Conservation (phyloP, 37 sponge, comb jelly and placozoan genomes). For the Ephydatia muelleri region DNA sequence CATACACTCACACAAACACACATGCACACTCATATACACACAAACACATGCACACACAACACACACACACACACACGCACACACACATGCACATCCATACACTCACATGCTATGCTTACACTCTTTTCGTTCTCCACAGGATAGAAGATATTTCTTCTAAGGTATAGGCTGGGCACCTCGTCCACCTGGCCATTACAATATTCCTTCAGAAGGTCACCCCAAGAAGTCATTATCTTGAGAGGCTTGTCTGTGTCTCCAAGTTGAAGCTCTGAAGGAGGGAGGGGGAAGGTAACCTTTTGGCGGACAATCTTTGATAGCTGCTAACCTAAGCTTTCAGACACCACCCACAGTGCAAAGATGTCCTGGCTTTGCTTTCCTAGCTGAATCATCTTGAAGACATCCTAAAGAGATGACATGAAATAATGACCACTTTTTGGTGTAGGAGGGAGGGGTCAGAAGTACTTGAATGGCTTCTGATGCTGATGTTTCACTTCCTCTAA, state of each 20-base stretch:
- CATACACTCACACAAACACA: conserved; percentile 9
- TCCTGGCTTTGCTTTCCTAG: conserved; percentile 16
- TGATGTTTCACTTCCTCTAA: conserved; percentile 39
- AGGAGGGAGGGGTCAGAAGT: background rate
- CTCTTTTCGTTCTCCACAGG: conserved; percentile 28
- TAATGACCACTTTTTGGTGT: background rate
- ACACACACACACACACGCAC: conserved; percentile 19
- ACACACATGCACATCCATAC: conserved; percentile 24
- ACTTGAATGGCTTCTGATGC: conserved; percentile 41
- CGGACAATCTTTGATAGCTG: background rate
- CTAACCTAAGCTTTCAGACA: conserved; percentile 59
- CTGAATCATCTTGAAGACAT: conserved; percentile 21
- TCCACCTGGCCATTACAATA: conserved; percentile 9
- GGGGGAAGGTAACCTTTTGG: background rate
- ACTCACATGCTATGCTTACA: conserved; percentile 20
- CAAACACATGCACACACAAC: background rate
- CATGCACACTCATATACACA: background rate
- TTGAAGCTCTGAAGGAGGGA: conserved; percentile 40
- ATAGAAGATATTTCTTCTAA: conserved; percentile 65
- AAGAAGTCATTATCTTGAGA: conserved; percentile 44
- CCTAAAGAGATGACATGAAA: conserved; percentile 23
- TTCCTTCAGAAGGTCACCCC: conserved; percentile 37
- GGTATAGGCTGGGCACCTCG: conserved; percentile 42
- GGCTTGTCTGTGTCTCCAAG: conserved; percentile 75
- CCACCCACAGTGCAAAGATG: conserved; percentile 62